Conservation (phyloP, 2,888 invertebrate genomes). For the Odontocolon sp. region DNA sequence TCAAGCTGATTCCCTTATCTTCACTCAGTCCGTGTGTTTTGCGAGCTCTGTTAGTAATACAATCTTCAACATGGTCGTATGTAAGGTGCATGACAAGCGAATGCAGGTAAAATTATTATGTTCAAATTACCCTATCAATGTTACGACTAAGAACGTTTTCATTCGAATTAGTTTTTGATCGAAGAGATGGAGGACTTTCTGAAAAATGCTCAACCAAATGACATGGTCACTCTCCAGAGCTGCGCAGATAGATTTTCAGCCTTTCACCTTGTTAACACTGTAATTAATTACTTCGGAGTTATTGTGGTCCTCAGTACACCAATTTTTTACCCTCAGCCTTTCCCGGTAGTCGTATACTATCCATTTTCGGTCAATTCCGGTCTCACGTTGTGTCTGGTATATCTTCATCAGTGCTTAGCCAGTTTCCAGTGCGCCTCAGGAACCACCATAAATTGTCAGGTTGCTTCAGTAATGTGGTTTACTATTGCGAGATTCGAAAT, state of each 20-base stretch:
- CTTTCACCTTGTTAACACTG: slow-evolving; percentile 50
- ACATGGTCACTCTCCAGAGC: slow-evolving; percentile 56
- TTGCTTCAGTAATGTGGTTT: slow-evolving; percentile 65
- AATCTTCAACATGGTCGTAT: slow-evolving; percentile 65
- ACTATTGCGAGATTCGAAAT: slow-evolving; percentile 62
- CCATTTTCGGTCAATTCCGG: slow-evolving; percentile 57
- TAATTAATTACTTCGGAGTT: slow-evolving; percentile 54
- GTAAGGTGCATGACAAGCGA: slow-evolving; percentile 54
- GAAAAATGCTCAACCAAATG: slow-evolving; percentile 33
- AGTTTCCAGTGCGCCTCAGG: slow-evolving; percentile 62
- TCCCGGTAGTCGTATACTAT: slow-evolving; percentile 44
- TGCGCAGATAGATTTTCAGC: slow-evolving; percentile 55
- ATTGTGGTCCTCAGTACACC: slow-evolving; percentile 58
- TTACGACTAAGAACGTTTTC: no score
- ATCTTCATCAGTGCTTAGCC: slow-evolving; percentile 62
- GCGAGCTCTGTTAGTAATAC: slow-evolving; percentile 62
- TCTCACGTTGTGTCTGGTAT: slow-evolving; percentile 53
- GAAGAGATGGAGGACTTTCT: slow-evolving; percentile 60
- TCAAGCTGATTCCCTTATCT: slow-evolving; percentile 49
- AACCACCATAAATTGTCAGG: slow-evolving; percentile 62
- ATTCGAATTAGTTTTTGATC: not conserved
- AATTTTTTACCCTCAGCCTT: slow-evolving; percentile 50
- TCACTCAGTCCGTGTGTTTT: slow-evolving; percentile 67
- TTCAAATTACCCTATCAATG: not conserved
- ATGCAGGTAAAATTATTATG: slow-evolving; percentile 69